Percentiles rank a stretch among this genome's conserved stretches.
Conservation (phyloP, 2,113 vertebrate genomes). For the Neotragus pygmaeus region DNA sequence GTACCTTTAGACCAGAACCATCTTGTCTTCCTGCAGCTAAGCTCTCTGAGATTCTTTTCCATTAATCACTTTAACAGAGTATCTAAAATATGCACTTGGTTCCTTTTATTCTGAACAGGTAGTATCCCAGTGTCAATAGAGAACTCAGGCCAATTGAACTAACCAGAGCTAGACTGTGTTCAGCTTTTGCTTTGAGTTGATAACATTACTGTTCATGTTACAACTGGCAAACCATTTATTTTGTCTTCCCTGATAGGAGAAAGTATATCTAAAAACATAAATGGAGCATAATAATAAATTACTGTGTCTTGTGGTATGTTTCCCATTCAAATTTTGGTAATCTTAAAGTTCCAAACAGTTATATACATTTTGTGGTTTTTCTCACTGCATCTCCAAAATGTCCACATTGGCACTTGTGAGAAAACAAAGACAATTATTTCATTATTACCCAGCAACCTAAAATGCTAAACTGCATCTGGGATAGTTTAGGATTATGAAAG, state of each 20-base stretch:
- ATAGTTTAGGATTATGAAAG: constrained; percentile 3
- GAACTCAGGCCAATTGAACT: background rate
- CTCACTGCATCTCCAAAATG: background rate
- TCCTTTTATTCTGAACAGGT: constrained; percentile 12
- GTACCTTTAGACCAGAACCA: background rate
- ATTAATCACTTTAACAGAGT: background rate
- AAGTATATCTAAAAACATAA: background rate
- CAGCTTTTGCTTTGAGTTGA: background rate
- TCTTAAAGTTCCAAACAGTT: background rate
- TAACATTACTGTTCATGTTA: constrained; percentile 6
- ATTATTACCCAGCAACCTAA: background rate
- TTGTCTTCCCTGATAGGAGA: background rate
- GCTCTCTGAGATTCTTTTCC: background rate
- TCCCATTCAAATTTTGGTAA: background rate
- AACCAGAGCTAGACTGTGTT: background rate
- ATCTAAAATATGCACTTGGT: background rate
- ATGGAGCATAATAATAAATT: background rate
- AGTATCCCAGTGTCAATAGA: background rate
- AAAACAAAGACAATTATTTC: constrained; percentile 36
- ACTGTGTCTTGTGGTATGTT: background rate
- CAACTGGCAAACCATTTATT: background rate
- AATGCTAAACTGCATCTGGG: background rate
- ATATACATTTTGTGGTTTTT: background rate
- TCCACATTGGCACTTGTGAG: background rate
- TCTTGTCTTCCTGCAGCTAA: background rate